These are phyloP conservation scores for Colostygia pectinataria DNA, from an alignment of 2,888 invertebrate genomes.

Conservation along the genomic window DNA sequence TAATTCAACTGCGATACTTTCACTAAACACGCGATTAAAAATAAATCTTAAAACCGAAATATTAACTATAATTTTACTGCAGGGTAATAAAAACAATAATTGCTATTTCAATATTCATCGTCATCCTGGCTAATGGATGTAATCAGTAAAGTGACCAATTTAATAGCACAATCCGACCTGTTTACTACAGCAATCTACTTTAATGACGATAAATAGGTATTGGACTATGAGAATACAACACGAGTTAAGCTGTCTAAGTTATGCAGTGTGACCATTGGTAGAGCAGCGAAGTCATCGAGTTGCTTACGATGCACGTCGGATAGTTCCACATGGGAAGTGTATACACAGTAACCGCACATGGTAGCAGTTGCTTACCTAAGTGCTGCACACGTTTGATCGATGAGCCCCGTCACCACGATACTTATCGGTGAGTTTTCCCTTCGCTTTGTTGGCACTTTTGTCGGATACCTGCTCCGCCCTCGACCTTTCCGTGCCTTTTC, in stretches of 20 bases:
- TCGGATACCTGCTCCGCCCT: slow-evolving; percentile 37
- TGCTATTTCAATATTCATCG: no score
- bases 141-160: no score
- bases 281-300: slow-evolving; percentile 21
- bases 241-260: slow-evolving; percentile 23
- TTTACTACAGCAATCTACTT: no score
- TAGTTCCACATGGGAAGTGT: slow-evolving; percentile 45
- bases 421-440: slow-evolving; percentile 48
- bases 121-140: no score
- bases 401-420: slow-evolving; percentile 62
- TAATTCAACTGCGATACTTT: no score
- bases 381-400: slow-evolving; percentile 63
- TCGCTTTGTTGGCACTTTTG: slow-evolving; percentile 36
- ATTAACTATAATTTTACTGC: no score
- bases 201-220: no score
- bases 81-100: no score
- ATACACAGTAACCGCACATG: slow-evolving; percentile 31
- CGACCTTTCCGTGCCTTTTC: slow-evolving; percentile 52
- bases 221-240: slow-evolving; percentile 23
- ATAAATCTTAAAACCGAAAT: no score
- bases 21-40: no score
- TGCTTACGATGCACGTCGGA: slow-evolving; percentile 38
- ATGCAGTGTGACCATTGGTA: slow-evolving; percentile 28
- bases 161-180: no score
- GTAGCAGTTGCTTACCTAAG: slow-evolving; percentile 33